Base-by-base conservation (phyloP, 2,888 invertebrate genomes). In the Fabriciana adippe region DNA sequence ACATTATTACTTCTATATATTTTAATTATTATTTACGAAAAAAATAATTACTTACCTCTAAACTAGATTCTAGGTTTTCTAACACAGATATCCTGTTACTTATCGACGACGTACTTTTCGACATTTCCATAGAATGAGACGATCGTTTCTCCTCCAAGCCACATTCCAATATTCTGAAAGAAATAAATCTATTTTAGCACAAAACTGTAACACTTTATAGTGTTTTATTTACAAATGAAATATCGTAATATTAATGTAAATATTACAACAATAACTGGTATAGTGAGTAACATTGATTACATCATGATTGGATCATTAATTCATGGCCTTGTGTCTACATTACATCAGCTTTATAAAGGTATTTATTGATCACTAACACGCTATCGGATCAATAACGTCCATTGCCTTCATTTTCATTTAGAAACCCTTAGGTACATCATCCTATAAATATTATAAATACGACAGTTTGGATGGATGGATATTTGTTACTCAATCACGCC, bases 101-200 rank as follows among this genome's bases (percentile, higher is more conserved):
- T 48, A 93, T 91, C 1, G 93, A 89, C 0, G 93, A 92, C 6
- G 93, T 93, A 77, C 93, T 93, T 74, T 90, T 92, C 2, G 93
- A 93, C 93, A 93, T 93, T 79, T 93, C 93, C 87, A 93, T 92
- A 5, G 88, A 88, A 72, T 90, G 90, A 45, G 86, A 81, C 54
- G 88, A 83, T 73, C 87, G 79, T 72, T 89, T 91, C 67, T 93
- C 93, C 70, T 90, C 89, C 64, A 90, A 73, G 47, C 90, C 90
- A 56, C 87, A 86, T 51, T 93, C 93, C 67, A 92, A 75, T 66
- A 93, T 88, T 77, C 93, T 90, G 47, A 45, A 41, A 16, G 16
- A 47, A 63, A 54, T 45, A 8, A 31, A 41, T 54, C 31, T 31
- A 55, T 31, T 54, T 4, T n/a, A 54, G 15, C 35, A 31, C 6